Base-by-base conservation (phyloP, 2,113 vertebrate genomes). In the Solea solea region DNA sequence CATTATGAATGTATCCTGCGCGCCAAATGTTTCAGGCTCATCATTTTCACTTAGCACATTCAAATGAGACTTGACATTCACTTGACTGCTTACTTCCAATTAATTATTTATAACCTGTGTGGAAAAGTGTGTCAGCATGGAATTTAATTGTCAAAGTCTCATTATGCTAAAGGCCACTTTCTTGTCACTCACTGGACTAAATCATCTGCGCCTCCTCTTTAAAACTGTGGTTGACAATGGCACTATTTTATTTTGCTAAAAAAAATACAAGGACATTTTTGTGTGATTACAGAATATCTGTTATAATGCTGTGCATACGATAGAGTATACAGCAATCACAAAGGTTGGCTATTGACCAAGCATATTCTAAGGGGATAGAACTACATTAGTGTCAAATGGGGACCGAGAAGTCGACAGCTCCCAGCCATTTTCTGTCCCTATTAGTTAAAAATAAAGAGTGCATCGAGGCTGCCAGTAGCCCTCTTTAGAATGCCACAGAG, bases 41-140 rank as follows among this genome's bases (percentile, higher is more conserved):
- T 89, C 86, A 74, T 28, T 66, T 89, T 80, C 21, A 41, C 66
- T 88, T 13, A 1, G 45, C 74, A 41, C 69, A 78, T 56, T 68
- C 63, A 93, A 94, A 90, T 85, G 73, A 93, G 90, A 92, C 75
- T 65, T 90, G 77, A 84, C 83, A 93, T 87, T 91, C 89, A 84
- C 81, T 80, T 89, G 72, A 87, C 87, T 76, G 79, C 81, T 87
- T 85, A 84, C 85, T 90, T 59, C 75, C 75, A 72, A 93, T 91
- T 86, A 91, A 89, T 93, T 94, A 91, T 95, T 93, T 92, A 92
- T 90, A 90, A 89, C 46, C 68, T 70, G 74, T 83, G 52, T 88
- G 76, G 86, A 88, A 78, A 88, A 91, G 74, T 86, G 87, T 92
- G 78, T 85, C 86, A 86, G 51, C 69, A 68, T 85, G 78, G 77